Evolutionary conservation across 2,113 vertebrate genomes (phyloP).

Genomic region (Petrocephalus zakoni): DNA sequence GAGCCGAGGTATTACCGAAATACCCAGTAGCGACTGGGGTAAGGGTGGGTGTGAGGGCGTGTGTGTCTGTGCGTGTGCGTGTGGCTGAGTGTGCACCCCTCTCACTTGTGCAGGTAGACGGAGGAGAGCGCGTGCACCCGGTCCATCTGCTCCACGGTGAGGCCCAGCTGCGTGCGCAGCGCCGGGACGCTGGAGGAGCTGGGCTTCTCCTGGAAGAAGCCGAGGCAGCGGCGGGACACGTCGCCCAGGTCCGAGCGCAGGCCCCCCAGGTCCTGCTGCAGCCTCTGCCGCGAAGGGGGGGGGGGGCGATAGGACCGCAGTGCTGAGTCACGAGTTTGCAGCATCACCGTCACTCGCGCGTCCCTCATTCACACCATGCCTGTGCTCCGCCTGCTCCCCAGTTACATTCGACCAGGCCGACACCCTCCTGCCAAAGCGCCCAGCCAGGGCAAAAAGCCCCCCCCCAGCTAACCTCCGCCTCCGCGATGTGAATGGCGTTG

Average conservation of each 20-base stretch:
- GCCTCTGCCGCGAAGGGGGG: slow-evolving; percentile 41
- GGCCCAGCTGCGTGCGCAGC: slow-evolving; percentile 75
- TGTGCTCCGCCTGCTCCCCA: background rate
- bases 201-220: slow-evolving; percentile 81
- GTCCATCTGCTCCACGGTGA: slow-evolving; percentile 79
- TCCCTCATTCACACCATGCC: background rate
- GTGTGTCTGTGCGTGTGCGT: background rate
- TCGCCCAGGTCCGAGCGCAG: slow-evolving; percentile 67
- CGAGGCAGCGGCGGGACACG: slow-evolving; percentile 70
- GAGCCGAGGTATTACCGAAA: background rate
- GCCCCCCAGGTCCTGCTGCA: slow-evolving; percentile 69
- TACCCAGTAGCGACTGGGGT: background rate
- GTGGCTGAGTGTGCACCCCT: background rate
- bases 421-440: too few species aligned
- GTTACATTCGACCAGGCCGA: background rate
- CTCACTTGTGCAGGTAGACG: slow-evolving; percentile 86
- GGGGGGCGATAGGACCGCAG: background rate
- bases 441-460: background rate
- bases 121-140: slow-evolving; percentile 74
- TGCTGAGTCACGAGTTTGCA: background rate
- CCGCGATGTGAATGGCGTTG: slow-evolving; percentile 64
- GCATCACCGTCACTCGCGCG: background rate
- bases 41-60: background rate
- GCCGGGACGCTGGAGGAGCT: slow-evolving; percentile 66
- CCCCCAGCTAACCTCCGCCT: slow-evolving; percentile 78